A percentile compares a stretch with the other conserved stretches of the same genome.
These are phyloP conservation scores for Chloropsis cyanopogon DNA, from an alignment of 2,113 vertebrate species.

Conservation along the genomic window DNA sequence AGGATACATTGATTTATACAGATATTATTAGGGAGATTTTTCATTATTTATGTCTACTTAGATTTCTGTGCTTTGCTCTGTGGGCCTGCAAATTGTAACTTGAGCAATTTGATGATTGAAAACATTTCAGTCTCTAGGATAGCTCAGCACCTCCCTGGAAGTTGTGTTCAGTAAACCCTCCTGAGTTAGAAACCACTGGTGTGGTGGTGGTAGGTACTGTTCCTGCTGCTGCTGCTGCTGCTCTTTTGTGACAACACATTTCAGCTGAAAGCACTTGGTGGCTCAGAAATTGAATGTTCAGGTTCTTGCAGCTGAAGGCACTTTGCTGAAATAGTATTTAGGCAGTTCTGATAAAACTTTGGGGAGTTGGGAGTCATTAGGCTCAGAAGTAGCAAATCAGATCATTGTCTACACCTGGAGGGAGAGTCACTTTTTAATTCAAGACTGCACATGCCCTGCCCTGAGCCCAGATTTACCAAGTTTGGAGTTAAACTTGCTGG, in stretches of 20 bases:
- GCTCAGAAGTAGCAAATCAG: neutral
- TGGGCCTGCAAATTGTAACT: neutral
- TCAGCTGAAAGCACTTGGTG: neutral
- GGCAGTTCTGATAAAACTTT: neutral
- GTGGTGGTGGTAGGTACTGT: neutral
- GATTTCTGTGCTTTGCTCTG: neutral
- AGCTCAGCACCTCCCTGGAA: neutral
- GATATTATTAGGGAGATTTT: neutral
- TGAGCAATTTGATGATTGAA: neutral
- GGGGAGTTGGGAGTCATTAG: neutral
- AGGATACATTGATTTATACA: neutral
- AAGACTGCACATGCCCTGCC: fast-evolving
- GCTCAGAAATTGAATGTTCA: neutral
- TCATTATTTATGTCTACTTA: neutral
- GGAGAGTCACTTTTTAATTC: neutral
- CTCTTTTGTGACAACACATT: neutral
- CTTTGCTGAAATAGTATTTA: neutral
- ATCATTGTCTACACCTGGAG: neutral
- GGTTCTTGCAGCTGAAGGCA: neutral
- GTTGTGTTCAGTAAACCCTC: neutral
- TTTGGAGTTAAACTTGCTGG: neutral
- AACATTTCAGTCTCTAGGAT: fast-evolving
- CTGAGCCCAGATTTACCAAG: neutral
- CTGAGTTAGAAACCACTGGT: neutral
- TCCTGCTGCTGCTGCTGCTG: neutral